phyloP scores from a whole-genome alignment of 2,888 invertebrate species.

The Marasmarcha lunaedactyla region DNA sequence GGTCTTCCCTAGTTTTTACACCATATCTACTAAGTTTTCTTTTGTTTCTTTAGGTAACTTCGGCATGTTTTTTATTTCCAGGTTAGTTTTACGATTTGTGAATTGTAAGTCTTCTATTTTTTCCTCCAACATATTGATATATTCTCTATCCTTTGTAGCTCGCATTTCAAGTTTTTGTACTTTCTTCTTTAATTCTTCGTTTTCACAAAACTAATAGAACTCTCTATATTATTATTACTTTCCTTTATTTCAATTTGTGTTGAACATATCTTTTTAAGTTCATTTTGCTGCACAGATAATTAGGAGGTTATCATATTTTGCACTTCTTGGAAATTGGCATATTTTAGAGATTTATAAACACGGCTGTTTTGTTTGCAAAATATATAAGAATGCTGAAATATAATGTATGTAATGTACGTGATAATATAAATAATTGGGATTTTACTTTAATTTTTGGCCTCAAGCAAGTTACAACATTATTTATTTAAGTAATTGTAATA shows the following conservation, averaged over 20 bases:
- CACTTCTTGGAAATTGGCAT: no score
- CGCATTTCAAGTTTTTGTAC: constrained; percentile 1
- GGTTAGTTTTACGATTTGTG: background rate
- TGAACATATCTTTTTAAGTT: background rate
- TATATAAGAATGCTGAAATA: no score
- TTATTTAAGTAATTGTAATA: no score
- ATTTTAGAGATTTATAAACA: no score
- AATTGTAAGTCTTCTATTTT: constrained; percentile 4
- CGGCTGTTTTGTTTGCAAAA: no score
- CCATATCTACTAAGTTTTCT: constrained; percentile 4
- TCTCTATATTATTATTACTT: constrained; percentile 1
- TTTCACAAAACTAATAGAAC: constrained; percentile 2
- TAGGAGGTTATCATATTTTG: background rate
- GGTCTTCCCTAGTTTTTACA: background rate
- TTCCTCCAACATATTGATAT: background rate
- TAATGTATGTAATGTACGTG: no score
- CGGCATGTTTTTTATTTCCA: constrained; percentile 4
- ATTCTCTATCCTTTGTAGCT: constrained; percentile 1
- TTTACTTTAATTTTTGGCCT: no score
- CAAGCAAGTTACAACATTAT: no score
- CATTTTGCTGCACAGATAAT: background rate
- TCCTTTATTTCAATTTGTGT: background rate
- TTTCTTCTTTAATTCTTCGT: constrained; percentile 3
- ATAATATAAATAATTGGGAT: no score
- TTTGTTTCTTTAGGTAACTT: constrained; percentile 3